Base-by-base conservation (phyloP, 1,140 invertebrate species). In the Listronotus oregonensis region DNA sequence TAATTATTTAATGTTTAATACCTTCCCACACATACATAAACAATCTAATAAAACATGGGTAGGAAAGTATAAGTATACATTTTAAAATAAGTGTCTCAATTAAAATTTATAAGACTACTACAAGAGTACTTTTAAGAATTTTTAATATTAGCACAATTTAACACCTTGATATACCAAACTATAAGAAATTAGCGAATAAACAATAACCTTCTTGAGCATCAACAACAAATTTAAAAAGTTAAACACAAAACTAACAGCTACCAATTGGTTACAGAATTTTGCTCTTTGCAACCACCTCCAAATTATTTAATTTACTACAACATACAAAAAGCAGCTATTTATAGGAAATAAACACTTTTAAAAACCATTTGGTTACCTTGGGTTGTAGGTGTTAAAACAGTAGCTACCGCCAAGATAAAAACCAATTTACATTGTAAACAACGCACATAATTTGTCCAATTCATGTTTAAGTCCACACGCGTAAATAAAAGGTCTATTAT, bases 351-450 rank as follows among this genome's bases (percentile, higher is more conserved):
- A 64, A 32, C 39, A 32, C 49, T 70, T 37, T 70, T 58, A 70
- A 70, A 70, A 68, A 70, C 64, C 71, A 72, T 72, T 70, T 67
- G 70, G 66, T 72, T 72, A 72, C 71, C 71, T 72, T 68, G 63
- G 66, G 63, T 54, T 63, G 37, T 68, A 49, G 56, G 66, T 62
- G 71, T 70, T 67, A 72, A 72, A 61, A 70, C 64, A 68, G 71
- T 68, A 68, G 71, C 71, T 58, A 68, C 66, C 70, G 60, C 55
- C 39, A 65, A 51, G 58, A 72, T 50, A 42, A 69, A 61, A 54
- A 62, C 49, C 51, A 66, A 68, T 69, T 63, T 70, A 64, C 67
- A 62, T 62, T 62, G 65, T 62, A 62, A 70, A 57, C 46, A 68
- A 64, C 40, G 50, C 68, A 57, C 71, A 70, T 68, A 68, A 66